Evolutionary conservation across 2,113 vertebrate species (phyloP), one percentile per base, ranked within the genome.

Genomic region (Alosa alosa): DNA sequence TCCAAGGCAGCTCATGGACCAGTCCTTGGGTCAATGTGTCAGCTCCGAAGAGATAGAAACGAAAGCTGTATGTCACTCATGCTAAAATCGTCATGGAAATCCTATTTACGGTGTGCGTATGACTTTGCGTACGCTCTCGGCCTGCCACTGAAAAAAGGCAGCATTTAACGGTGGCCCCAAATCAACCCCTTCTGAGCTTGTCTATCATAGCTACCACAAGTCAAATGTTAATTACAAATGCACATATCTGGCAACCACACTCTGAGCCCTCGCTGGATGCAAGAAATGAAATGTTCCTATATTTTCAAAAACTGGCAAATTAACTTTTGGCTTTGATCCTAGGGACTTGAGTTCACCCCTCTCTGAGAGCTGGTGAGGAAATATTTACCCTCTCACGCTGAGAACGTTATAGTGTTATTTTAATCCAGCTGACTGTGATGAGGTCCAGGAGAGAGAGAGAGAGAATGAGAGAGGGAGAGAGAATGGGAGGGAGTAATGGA

Each of bases 261-360:
- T 49, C 82, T 49, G 18, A 75, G 60, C 13, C 36, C n/a, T 25
- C 64, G 11, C 13, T 81, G 83, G 75, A 75, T 60, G 83, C 82
- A 41, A 78, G 55, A 84, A 50, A 64, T 87, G 64, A 72, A 72
- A 84, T 81, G 57, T 87, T 87, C 68, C 83, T 83, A 84, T 87
- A 82, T 84, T 82, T 44, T 64, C 52, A 84, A 83, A 72, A 78
- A 84, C 83, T 81, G 83, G 84, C 78, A 84, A 84, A 25, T 81
- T 83, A 81, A 87, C 86, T 60, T 84, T 78, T 84, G 75, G 83
- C 82, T 87, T 87, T 87, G 86, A 87, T 87, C 52, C 25, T 4
- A 78, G 72, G 2, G 72, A 78, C 72, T 78, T 39, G 72, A 78
- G 72, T 36, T 78, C 36, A 36, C 36, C 75, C 86, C 84, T 60